Evolutionary conservation across 2,113 vertebrate genomes (phyloP).

Genomic region (Nibea coibor): DNA sequence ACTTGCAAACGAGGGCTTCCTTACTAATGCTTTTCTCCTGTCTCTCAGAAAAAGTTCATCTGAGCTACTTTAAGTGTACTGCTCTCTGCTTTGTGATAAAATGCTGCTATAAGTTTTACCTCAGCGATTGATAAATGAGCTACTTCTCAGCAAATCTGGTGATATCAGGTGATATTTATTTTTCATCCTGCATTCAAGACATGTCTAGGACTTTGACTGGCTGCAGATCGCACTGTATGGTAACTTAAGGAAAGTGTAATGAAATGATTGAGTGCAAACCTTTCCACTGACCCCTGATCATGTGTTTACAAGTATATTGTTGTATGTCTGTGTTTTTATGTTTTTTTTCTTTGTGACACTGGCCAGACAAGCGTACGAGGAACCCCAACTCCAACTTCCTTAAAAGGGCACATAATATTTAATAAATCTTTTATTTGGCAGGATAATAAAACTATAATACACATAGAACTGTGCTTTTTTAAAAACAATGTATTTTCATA

Average conservation of each 20-base stretch:
- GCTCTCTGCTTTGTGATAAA: not conserved
- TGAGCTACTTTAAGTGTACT: not conserved
- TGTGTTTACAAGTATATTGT: constrained; percentile 29
- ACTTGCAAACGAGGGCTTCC: not conserved
- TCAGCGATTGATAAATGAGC: not conserved
- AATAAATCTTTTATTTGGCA: constrained; percentile 5
- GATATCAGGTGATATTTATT: not conserved
- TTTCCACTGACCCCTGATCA: not conserved
- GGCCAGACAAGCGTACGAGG: not conserved
- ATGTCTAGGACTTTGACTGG: not conserved
- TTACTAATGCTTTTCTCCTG: not conserved
- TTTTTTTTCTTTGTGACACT: not conserved
- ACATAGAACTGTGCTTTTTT: not conserved
- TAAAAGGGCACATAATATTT: not conserved
- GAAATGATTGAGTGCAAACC: not conserved
- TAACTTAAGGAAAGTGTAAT: not conserved
- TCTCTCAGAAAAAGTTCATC: not conserved
- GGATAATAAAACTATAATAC: not conserved
- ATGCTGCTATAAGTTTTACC: constrained; percentile 9
- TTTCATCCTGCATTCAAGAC: not conserved
- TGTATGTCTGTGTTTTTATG: not conserved
- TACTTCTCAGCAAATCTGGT: constrained; percentile 1
- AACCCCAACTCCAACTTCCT: not conserved
- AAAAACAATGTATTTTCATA: not conserved
- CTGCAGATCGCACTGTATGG: not conserved